A percentile compares a stretch with the other conserved stretches of the same genome.
Conservation (phyloP, 2,888 invertebrate species). For the Carcina quercana region DNA sequence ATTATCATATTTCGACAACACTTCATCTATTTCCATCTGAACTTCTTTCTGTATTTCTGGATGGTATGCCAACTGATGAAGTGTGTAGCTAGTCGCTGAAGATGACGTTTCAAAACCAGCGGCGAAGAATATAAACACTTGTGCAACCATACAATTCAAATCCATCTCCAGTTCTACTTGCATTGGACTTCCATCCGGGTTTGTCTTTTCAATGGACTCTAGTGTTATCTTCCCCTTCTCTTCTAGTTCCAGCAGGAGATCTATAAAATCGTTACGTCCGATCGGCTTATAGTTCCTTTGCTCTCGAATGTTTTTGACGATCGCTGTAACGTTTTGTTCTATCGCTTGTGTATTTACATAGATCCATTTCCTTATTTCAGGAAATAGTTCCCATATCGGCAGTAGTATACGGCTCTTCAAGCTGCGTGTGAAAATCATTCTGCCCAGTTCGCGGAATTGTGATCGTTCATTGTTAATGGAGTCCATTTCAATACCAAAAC, state of each 20-base stretch:
- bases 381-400: constrained; percentile 21
- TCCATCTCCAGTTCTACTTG: constrained; percentile 25
- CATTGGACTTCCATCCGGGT: constrained; percentile 23
- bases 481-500: constrained; percentile 32
- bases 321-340: constrained; percentile 13
- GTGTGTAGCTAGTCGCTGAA: constrained; percentile 33
- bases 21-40: constrained; percentile 34
- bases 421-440: constrained; percentile 19
- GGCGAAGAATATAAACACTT: constrained; percentile 16
- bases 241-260: constrained; percentile 26
- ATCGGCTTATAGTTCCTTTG: constrained; percentile 25
- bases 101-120: constrained; percentile 37
- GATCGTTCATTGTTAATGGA: constrained; percentile 28
- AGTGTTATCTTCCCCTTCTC: constrained; percentile 26
- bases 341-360: constrained; percentile 18
- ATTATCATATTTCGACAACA: constrained; percentile 22
- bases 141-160: constrained; percentile 7
- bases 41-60: constrained; percentile 34
- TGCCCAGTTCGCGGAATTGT: constrained; percentile 26
- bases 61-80: constrained; percentile 38
- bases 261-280: constrained; percentile 29
- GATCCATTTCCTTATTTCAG: constrained; percentile 21
- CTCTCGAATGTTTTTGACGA: constrained; percentile 21
- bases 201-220: constrained; percentile 26
- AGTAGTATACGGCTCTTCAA: constrained; percentile 20